Percentiles rank a stretch among this genome's conserved stretches.
Evolutionary conservation across 2,888 invertebrate genomes (phyloP).

Genomic region (Drosophila sordidula): DNA sequence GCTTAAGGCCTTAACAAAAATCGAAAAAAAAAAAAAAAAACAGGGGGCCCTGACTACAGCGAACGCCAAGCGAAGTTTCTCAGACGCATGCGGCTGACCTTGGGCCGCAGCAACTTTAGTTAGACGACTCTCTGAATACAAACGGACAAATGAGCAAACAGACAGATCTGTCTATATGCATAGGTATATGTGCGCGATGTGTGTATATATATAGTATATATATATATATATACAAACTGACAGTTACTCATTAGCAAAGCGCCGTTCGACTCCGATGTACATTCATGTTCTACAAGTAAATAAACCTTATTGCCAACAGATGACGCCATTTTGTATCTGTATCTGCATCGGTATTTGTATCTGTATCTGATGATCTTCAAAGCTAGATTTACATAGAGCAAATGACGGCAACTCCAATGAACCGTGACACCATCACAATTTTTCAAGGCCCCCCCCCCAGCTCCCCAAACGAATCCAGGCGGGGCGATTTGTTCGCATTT

Average conservation of each 20-base stretch:
- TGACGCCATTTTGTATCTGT: slow-evolving; percentile 68
- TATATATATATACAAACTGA: slow-evolving; percentile 7
- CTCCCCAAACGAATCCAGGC: no score
- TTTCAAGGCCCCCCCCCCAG: slow-evolving; percentile 10
- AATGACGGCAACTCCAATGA: slow-evolving; percentile 53
- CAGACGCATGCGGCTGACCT: slow-evolving; percentile 59
- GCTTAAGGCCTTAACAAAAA: slow-evolving; percentile 14
- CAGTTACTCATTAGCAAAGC: slow-evolving; percentile 66
- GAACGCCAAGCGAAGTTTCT: slow-evolving; percentile 29
- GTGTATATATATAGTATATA: slow-evolving; percentile 3
- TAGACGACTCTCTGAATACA: slow-evolving; percentile 46
- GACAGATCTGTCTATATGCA: slow-evolving; percentile 40
- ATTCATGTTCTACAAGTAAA: slow-evolving; percentile 30
- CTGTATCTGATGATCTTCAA: slow-evolving; percentile 24
- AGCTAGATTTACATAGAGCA: slow-evolving; percentile 43
- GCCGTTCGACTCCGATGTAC: slow-evolving; percentile 36
- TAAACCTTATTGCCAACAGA: slow-evolving; percentile 28
- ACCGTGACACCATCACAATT: slow-evolving; percentile 35
- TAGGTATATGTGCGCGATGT: neutral
- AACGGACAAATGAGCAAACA: slow-evolving; percentile 26
- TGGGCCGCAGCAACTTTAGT: slow-evolving; percentile 58
- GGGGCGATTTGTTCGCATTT: no score
- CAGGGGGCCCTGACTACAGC: slow-evolving; percentile 30
- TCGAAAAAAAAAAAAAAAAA: neutral
- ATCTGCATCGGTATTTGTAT: neutral